A percentile compares a stretch with the other conserved stretches of the same genome.
phyloP scores from a whole-genome alignment of 2,888 invertebrate species.

The Sminthurinus aureus region DNA sequence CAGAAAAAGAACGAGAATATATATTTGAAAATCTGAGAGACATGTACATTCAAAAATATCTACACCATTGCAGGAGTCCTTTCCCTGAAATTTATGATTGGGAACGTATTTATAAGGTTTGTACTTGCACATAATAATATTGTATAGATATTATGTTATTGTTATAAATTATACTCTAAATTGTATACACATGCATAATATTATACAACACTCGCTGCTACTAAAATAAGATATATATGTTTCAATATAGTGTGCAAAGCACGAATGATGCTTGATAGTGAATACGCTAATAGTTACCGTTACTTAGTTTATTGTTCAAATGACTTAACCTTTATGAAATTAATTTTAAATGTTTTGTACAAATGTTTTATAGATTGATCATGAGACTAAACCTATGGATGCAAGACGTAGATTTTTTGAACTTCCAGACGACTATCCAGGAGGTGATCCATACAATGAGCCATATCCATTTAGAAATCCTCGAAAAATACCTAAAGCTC shows the following conservation, averaged over 20 bases:
- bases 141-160: too few relatives aligned
- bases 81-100: constrained; percentile 78
- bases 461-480: constrained; percentile 70
- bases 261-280: too few relatives aligned
- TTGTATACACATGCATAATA: too few relatives aligned
- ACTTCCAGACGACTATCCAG: constrained; percentile 73
- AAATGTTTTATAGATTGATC: constrained; percentile 34
- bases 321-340: too few relatives aligned
- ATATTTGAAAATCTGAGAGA: constrained; percentile 75
- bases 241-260: too few relatives aligned
- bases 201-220: too few relatives aligned
- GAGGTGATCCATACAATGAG: constrained; percentile 74
- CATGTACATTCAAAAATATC: constrained; percentile 72
- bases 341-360: too few relatives aligned
- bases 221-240: too few relatives aligned
- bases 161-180: too few relatives aligned
- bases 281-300: too few relatives aligned
- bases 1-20: constrained; percentile 72
- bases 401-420: constrained; percentile 76
- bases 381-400: constrained; percentile 67
- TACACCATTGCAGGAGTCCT: constrained; percentile 65
- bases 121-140: too few relatives aligned
- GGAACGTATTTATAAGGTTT: constrained; percentile 80
- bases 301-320: too few relatives aligned
- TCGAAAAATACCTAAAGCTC: constrained; percentile 25